phyloP scores from a whole-genome alignment of 2,888 invertebrate species.

The Apocheima hispidaria region DNA sequence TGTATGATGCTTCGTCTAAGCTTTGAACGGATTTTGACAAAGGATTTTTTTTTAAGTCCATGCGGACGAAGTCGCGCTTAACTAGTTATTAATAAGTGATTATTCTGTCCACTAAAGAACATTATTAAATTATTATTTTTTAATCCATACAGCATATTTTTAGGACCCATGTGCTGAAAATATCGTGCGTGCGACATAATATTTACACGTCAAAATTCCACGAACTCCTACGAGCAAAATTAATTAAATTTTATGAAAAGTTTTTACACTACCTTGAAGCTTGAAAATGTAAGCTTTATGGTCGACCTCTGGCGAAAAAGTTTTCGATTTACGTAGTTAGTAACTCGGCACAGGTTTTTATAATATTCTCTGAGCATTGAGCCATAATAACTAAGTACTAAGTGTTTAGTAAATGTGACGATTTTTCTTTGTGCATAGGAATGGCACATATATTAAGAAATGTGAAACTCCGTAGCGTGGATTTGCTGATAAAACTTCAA shows the following conservation, averaged over 20 bases:
- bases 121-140: too few species aligned
- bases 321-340: constrained; percentile 50
- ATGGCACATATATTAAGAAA: too few species aligned
- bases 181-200: constrained; percentile 33
- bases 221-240: constrained; percentile 52
- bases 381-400: constrained; percentile 4
- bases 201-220: constrained; percentile 51
- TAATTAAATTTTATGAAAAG: constrained; percentile 59
- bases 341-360: constrained; percentile 34
- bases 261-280: constrained; percentile 53
- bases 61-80: neutral
- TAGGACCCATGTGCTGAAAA: neutral
- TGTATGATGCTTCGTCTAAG: too few species aligned
- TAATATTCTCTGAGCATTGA: constrained; percentile 39
- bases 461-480: too few species aligned
- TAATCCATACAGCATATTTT: too few species aligned
- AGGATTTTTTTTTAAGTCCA: too few species aligned
- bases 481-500: too few species aligned
- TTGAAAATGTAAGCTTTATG: constrained; percentile 50
- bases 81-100: too few species aligned
- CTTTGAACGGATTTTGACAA: too few species aligned
- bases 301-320: constrained; percentile 49
- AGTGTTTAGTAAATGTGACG: constrained; percentile 3
- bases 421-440: neutral
- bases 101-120: too few species aligned